Evolutionary conservation across 1,140 invertebrate species (phyloP).

Genomic region (Ceratosolen fusciceps): DNA sequence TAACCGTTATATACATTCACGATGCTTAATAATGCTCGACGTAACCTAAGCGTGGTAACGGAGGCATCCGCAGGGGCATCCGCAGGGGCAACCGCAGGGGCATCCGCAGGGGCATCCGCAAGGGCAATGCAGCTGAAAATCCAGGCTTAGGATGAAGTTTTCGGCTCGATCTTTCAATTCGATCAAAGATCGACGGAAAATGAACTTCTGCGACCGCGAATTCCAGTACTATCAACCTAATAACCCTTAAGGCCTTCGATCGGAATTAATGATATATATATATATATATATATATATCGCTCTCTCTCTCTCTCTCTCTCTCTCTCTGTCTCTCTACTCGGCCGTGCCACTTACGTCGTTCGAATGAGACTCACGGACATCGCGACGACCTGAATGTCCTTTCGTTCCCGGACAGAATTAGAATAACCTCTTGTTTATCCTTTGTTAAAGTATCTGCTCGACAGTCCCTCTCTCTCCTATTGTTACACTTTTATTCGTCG

Average conservation of each 20-base stretch:
- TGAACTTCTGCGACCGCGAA: not conserved
- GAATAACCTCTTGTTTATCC: constrained; percentile 5
- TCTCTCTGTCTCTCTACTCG: too few relatives aligned
- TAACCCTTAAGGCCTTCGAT: not conserved
- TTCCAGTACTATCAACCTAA: not conserved
- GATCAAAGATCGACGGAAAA: constrained; percentile 14
- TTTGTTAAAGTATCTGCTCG: not conserved
- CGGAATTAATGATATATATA: constrained; percentile 34
- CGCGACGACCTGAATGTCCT: not conserved
- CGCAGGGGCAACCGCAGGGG: not conserved
- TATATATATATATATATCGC: too few relatives aligned
- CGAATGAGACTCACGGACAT: not conserved
- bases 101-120: not conserved
- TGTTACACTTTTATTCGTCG: constrained; percentile 7
- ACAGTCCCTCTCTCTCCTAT: constrained; percentile 6
- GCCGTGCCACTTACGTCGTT: constrained; percentile 30
- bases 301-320: too few relatives aligned
- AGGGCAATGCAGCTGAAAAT: not conserved
- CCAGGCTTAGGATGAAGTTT: not conserved
- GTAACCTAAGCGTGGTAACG: not conserved
- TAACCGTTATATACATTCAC: not conserved
- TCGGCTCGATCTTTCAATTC: not conserved
- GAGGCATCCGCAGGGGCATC: too few relatives aligned
- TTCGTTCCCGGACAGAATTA: too few relatives aligned
- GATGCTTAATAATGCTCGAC: not conserved